Base-by-base conservation (phyloP, 1,140 invertebrate species). In the Listronotus bonariensis region DNA sequence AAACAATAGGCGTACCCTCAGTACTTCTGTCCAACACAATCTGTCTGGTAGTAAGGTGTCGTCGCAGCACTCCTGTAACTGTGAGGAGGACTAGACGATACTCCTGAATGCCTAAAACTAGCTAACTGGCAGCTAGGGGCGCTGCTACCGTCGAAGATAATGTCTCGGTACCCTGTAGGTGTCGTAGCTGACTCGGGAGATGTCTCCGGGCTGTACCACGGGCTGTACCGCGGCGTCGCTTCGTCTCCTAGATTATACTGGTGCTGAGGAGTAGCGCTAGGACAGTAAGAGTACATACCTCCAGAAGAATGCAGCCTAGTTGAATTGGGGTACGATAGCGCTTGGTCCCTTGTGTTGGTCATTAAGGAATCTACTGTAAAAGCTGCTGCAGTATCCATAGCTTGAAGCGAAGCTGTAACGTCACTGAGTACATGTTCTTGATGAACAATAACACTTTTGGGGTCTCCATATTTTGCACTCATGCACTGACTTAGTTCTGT, bases 311-410 rank as follows among this genome's bases (percentile, higher is more conserved):
- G 81, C 56, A 84, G 64, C 26, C 82, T 77, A 6, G 80, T 77
- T 49, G 82, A 81, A 59, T 76, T 79, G 40, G 79, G 77, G 17
- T 83, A 82, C 53, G 79, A 78, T 17, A 74, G 70, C 8, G 62
- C 54, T 71, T 78, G 73, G 10, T 74, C 73, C 45, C 82, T 74
- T 3, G 75, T 75, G 0, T 71, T 74, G 0, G 74, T 77, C 81
- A 84, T 84, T 14, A 84, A 65, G 10, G 81, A 81, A 55, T 85
- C 84, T 9, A 85, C 84, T 65, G 79, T 84, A 58, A 85, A 85
- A 10, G 78, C 80, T 0, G 82, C 76, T 10, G 74, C 55, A 6
- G 74, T 65, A 41, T 79, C 77, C 72, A 79, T 79, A 0, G 80
- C 80, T 63, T 84, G 82, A 7, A 84, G 65, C 0, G 78, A 76